A percentile compares a stretch with the other conserved stretches of the same genome.
Evolutionary conservation across 2,888 invertebrate genomes (phyloP).

Genomic region (Mamestra brassicae): DNA sequence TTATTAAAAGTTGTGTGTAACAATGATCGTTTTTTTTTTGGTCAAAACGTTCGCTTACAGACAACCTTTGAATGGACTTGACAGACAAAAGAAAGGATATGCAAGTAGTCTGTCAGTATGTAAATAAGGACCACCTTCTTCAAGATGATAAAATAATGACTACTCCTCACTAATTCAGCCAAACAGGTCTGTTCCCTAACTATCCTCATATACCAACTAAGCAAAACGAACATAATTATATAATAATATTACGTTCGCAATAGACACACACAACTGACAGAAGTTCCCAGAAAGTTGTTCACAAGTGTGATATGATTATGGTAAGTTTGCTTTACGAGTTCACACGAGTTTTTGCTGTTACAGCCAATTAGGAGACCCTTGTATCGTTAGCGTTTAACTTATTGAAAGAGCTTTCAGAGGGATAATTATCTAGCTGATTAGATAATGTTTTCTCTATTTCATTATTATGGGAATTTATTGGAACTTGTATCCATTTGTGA

Average conservation of each 20-base stretch:
- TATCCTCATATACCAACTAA: neutral
- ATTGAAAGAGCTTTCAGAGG: neutral
- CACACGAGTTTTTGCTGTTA: slow-evolving; percentile 11
- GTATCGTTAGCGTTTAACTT: neutral
- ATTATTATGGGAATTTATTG: neutral
- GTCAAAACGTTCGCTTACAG: too few species aligned
- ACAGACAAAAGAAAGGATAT: too few species aligned
- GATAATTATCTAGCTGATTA: neutral
- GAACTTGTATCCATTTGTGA: too few species aligned
- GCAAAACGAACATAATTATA: neutral
- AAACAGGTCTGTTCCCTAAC: neutral
- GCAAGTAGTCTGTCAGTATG: too few species aligned
- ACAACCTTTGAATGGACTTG: too few species aligned
- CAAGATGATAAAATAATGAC: neutral
- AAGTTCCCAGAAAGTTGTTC: slow-evolving; percentile 13
- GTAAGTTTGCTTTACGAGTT: slow-evolving; percentile 17
- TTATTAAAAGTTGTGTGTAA: too few species aligned
- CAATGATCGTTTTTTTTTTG: too few species aligned
- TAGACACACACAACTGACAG: neutral
- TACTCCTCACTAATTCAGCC: neutral
- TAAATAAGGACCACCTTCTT: too few species aligned
- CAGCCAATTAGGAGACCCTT: slow-evolving; percentile 19
- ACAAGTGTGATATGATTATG: slow-evolving; percentile 19
- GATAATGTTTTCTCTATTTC: neutral
- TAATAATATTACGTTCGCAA: neutral